phyloP scores from a whole-genome alignment of 2,797 vertebrate species.

The Labeo calbasu region DNA sequence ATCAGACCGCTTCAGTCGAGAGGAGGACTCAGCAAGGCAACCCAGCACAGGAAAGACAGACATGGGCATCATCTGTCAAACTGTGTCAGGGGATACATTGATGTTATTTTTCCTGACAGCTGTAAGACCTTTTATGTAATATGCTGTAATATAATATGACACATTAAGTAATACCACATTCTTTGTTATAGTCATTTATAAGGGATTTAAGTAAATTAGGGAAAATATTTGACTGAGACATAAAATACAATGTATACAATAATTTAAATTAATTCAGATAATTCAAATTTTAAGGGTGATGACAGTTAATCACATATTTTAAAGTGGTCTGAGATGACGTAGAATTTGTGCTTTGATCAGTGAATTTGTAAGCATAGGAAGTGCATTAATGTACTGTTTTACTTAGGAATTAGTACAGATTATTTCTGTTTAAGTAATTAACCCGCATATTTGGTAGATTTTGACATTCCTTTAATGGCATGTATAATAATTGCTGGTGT shows the following conservation, averaged over 20 bases:
- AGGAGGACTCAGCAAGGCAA: constrained; percentile 27
- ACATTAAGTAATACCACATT: constrained; percentile 5
- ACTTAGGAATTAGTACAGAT: background rate
- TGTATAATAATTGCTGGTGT: background rate
- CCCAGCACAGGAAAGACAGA: constrained; percentile 19
- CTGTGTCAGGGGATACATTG: background rate
- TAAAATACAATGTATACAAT: background rate
- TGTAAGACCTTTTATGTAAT: background rate
- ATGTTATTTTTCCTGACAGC: constrained; percentile 10
- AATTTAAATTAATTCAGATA: too few relatives aligned
- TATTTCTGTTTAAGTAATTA: too few relatives aligned
- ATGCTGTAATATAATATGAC: background rate
- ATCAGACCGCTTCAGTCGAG: constrained; percentile 57
- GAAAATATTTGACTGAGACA: background rate
- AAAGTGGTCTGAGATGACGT: background rate
- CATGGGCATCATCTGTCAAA: constrained; percentile 1
- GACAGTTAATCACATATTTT: background rate
- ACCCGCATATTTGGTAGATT: background rate
- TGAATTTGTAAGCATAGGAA: background rate
- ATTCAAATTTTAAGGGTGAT: background rate
- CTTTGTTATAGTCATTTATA: background rate
- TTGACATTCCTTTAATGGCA: background rate
- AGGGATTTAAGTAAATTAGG: background rate
- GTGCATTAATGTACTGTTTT: background rate
- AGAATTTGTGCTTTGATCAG: background rate